phyloP scores from a whole-genome alignment of 53 echinoderm and acorn worm genomes.

The Luidia sarsii region DNA sequence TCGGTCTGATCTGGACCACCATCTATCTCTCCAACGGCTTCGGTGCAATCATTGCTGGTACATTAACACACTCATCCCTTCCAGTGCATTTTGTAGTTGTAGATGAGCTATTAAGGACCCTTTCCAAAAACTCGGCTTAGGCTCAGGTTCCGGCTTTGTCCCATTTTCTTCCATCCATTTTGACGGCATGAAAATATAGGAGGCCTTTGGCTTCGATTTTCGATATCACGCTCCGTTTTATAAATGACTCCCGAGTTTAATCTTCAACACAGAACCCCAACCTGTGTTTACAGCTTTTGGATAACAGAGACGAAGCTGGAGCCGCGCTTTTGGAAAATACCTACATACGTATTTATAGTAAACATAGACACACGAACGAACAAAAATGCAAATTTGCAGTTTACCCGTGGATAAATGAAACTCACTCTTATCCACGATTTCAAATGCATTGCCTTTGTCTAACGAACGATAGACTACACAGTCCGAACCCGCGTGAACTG shows the following conservation, averaged over 20 bases:
- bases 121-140: too few species aligned
- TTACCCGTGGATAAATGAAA: not conserved
- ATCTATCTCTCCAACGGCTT: not conserved
- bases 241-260: not conserved
- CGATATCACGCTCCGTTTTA: not conserved
- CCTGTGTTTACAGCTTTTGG: too few species aligned
- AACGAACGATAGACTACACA: not conserved
- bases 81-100: not conserved
- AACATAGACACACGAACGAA: not conserved
- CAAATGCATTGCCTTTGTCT: not conserved
- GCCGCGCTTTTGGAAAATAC: not conserved
- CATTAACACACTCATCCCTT: not conserved
- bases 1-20: constrained; percentile 9
- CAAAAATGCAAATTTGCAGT: not conserved
- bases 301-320: too few species aligned
- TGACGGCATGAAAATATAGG: not conserved
- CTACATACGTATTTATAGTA: not conserved
- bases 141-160: too few species aligned
- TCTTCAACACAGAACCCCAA: not conserved
- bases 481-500: too few species aligned
- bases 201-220: too few species aligned
- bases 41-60: constrained; percentile 30
- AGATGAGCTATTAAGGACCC: too few species aligned
- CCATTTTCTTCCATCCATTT: not conserved
- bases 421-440: not conserved